Evolutionary conservation across 2,113 vertebrate genomes (phyloP).

Genomic region (Terrapene triunguis): DNA sequence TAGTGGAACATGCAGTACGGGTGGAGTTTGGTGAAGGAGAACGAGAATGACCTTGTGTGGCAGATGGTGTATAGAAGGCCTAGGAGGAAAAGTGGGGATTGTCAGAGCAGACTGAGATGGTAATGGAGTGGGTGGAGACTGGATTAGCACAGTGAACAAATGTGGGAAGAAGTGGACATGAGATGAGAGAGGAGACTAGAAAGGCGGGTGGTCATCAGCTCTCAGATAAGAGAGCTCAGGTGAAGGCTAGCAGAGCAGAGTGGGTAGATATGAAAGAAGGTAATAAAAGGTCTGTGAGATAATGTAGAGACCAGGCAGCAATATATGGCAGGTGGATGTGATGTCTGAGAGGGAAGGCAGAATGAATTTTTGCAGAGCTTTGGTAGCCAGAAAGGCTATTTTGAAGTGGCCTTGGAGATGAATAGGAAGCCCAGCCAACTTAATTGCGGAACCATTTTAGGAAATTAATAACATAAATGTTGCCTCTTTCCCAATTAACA

Average conservation of each 20-base stretch:
- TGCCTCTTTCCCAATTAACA: slow-evolving; percentile 43
- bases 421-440: neutral
- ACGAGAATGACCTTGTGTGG: neutral
- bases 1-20: too few relatives aligned
- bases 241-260: slow-evolving; percentile 1
- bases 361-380: neutral
- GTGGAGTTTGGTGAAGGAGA: neutral
- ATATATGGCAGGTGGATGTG: neutral
- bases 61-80: neutral
- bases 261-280: neutral
- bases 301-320: neutral
- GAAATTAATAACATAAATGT: slow-evolving; percentile 53
- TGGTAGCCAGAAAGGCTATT: neutral
- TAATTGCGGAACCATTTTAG: slow-evolving; percentile 36
- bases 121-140: neutral
- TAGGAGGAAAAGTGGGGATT: neutral
- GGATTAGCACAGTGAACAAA: neutral
- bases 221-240: neutral
- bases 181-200: neutral
- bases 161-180: neutral
- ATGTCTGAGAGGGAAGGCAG: neutral
- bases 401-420: neutral
- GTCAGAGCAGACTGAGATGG: accelerated
- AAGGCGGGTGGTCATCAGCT: slow-evolving; percentile 38
- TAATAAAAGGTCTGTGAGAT: neutral